Percentiles rank a stretch among this genome's conserved stretches.
These are phyloP conservation scores for Phataginus tetradactyla DNA, from an alignment of 2,797 vertebrate species.

Conservation along the genomic window DNA sequence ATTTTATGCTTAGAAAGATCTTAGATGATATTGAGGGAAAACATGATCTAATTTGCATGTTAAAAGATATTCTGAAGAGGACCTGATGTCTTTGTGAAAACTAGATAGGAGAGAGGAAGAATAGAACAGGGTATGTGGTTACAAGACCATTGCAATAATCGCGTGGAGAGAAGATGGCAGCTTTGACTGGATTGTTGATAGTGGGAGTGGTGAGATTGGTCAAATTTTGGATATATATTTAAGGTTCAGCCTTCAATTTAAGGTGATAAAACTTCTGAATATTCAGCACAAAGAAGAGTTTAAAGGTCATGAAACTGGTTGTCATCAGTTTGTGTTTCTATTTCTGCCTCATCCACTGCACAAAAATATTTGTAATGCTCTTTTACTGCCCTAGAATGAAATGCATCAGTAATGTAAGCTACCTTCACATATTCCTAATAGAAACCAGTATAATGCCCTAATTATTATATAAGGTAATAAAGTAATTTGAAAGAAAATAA, in stretches of 20 bases:
- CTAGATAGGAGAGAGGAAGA: neutral
- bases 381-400: neutral
- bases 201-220: neutral
- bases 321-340: neutral
- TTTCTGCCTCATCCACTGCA: neutral
- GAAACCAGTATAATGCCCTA: neutral
- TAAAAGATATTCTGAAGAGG: neutral
- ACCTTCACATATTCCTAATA: neutral
- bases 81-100: slow-evolving; percentile 8
- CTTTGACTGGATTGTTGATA: neutral
- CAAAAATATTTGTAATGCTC: neutral
- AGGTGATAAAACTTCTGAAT: neutral
- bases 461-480: neutral
- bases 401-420: neutral
- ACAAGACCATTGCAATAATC: neutral
- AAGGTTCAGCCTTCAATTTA: neutral
- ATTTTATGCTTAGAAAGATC: neutral
- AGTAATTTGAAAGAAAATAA: neutral
- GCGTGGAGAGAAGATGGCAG: neutral
- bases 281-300: neutral
- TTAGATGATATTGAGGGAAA: slow-evolving; percentile 22
- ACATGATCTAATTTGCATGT: neutral
- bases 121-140: neutral
- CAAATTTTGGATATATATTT: neutral
- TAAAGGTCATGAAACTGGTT: neutral